Percentiles rank a stretch among this genome's conserved stretches.
These are phyloP conservation scores for Anser brachyrhynchus DNA, from an alignment of 2,113 vertebrate genomes.

Conservation along the genomic window DNA sequence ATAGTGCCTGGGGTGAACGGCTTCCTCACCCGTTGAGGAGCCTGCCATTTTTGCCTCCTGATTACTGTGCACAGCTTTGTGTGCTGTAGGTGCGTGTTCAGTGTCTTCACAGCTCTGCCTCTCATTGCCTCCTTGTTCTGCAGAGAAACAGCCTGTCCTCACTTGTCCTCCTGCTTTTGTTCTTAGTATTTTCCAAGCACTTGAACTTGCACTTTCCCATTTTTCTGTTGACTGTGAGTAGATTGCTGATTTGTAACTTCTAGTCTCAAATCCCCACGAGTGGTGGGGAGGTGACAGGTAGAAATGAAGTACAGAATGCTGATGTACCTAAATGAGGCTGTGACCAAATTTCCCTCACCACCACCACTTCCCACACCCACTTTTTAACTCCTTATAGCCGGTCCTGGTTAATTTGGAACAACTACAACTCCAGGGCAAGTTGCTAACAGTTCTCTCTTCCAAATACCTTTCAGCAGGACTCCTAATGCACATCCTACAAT, in stretches of 20 bases:
- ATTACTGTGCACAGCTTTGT: rapidly evolving
- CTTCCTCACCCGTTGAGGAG: neutral
- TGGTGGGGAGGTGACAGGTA: neutral
- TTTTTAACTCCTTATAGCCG: neutral
- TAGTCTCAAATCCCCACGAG: neutral
- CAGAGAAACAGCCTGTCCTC: neutral
- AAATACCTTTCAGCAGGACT: neutral
- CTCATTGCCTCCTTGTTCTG: neutral
- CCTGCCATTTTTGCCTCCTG: neutral
- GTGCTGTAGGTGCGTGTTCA: neutral
- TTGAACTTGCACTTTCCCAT: neutral
- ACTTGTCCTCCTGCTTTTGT: neutral
- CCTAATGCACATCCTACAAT: neutral
- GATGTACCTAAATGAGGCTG: neutral
- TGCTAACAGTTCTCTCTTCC: neutral
- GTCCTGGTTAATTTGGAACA: neutral
- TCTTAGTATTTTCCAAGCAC: neutral
- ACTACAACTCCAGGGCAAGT: neutral
- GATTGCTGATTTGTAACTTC: slow-evolving; percentile 14
- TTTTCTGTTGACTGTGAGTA: neutral
- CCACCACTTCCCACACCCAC: neutral
- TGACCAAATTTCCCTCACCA: neutral
- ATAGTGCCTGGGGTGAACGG: neutral
- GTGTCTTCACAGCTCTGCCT: neutral
- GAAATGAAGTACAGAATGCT: neutral